Base-by-base conservation (phyloP, 2,797 vertebrate species). In the Delichon dasypus region DNA sequence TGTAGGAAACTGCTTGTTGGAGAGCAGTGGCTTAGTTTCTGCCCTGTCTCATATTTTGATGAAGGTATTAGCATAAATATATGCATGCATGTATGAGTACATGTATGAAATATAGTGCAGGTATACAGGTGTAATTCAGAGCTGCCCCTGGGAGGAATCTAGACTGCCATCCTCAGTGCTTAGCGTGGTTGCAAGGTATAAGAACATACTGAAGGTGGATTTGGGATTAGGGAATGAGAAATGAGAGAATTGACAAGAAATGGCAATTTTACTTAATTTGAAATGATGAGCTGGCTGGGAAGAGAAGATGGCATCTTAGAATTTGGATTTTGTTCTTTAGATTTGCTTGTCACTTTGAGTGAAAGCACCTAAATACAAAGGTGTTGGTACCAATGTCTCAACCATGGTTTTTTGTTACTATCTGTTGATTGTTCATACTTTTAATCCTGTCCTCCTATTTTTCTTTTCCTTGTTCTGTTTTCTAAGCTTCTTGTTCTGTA, bases 1-100 rank as follows among this genome's bases (percentile, higher is more conserved):
- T 32, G 10, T 78, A 53, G 29, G 47, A 90, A 65, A 84, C 66
- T 73, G 42, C 50, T 88, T 82, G 40, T 78, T 67, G 83, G 60
- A 88, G 79, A 73, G 42, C 20, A 65, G 45, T 91, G 89, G 15
- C 77, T 96, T 88, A 55, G 88, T 96, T 96, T 94, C 65, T 81
- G 44, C 47, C 27, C 23, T 1, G 3, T 58, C 19, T 65, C 12
- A 6, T 71, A 38, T 93, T 86, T 81, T 78, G 40, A 51, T 83
- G n/a, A 72, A 29, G 50, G 27, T 47, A 27, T 81, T 88, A 44
- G 26, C 36, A 51, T 55, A 75, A 65, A 34, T 64, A 34, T 12
- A 18, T 11, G 22, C 30, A 23, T 30, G 19, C 16, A 44, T 68
- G 36, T 62, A 19, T 45, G 53, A 62, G 10, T 68, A 38, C 16